phyloP scores from a whole-genome alignment of 2,113 vertebrate genomes.

The Oceanodroma tethys region DNA sequence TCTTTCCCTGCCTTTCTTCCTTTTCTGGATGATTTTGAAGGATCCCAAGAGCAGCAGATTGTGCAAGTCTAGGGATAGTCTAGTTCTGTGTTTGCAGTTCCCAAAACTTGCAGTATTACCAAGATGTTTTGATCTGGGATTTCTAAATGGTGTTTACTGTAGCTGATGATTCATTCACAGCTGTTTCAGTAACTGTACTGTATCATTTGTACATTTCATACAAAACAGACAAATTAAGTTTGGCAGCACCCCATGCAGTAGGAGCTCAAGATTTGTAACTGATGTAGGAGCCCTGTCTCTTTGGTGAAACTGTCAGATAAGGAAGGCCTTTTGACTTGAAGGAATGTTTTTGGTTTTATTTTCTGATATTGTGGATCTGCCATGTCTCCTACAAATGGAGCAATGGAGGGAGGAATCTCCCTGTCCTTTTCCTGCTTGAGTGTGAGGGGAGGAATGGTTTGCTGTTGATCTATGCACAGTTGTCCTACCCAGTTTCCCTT shows the following conservation, averaged over 20 bases:
- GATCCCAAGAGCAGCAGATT: neutral
- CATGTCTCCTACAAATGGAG: neutral
- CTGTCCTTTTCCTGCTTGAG: neutral
- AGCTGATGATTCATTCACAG: conserved; percentile 31
- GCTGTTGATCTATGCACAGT: neutral
- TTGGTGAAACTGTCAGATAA: neutral
- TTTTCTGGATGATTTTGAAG: neutral
- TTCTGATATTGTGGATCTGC: neutral
- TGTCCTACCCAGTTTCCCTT: neutral
- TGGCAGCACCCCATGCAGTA: neutral
- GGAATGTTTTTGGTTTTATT: neutral
- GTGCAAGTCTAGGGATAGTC: neutral
- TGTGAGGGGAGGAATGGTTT: neutral
- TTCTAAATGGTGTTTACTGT: conserved; percentile 48
- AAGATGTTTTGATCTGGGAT: neutral
- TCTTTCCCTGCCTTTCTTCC: neutral
- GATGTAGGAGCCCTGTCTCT: neutral
- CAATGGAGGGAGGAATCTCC: neutral
- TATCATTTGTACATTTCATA: neutral
- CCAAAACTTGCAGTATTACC: neutral
- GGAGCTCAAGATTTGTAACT: neutral
- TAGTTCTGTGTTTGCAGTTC: neutral
- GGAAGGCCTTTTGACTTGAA: neutral
- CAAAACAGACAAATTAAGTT: conserved; percentile 31
- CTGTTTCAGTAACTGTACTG: conserved; percentile 29